phyloP scores from a whole-genome alignment of 2,888 invertebrate species.

The Scaptomyza reducta region DNA sequence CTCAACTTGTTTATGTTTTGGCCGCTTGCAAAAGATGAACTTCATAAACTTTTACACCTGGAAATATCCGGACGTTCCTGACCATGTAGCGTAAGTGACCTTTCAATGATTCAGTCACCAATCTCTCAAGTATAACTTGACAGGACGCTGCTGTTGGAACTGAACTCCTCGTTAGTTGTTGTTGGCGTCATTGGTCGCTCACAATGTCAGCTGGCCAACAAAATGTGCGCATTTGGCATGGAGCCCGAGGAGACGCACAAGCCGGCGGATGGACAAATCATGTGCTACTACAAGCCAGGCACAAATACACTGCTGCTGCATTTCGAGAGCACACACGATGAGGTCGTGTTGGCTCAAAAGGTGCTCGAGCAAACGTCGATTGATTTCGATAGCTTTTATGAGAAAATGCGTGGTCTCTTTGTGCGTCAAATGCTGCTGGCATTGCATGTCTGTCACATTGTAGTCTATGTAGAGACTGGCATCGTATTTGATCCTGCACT shows the following conservation, averaged over 20 bases:
- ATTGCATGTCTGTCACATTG: slow-evolving; percentile 92
- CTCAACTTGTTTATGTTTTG: slow-evolving; percentile 47
- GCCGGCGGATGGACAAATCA: slow-evolving; percentile 85
- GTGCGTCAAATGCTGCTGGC: slow-evolving; percentile 90
- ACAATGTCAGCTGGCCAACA: slow-evolving; percentile 80
- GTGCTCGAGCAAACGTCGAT: slow-evolving; percentile 54
- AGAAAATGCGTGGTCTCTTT: slow-evolving; percentile 80
- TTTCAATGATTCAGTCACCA: fast-evolving
- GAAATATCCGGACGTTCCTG: slow-evolving; percentile 75
- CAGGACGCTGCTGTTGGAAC: slow-evolving; percentile 40
- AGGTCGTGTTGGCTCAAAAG: slow-evolving; percentile 73
- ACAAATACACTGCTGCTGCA: slow-evolving; percentile 86
- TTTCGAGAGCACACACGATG: slow-evolving; percentile 84
- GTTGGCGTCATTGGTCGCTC: slow-evolving; percentile 84
- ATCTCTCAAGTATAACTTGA: background rate
- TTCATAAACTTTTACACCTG: slow-evolving; percentile 63
- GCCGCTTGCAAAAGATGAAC: slow-evolving; percentile 53
- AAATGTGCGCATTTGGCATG: slow-evolving; percentile 82
- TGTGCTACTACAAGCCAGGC: slow-evolving; percentile 86
- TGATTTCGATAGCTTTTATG: slow-evolving; percentile 80
- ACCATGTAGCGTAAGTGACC: slow-evolving; percentile 67
- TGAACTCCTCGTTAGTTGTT: slow-evolving; percentile 67
- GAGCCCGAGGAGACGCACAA: slow-evolving; percentile 18
- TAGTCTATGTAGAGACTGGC: slow-evolving; percentile 86
- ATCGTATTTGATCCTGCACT: slow-evolving; percentile 91